Conservation (phyloP, 2,888 invertebrate species). For the Cepaea hortensis region DNA sequence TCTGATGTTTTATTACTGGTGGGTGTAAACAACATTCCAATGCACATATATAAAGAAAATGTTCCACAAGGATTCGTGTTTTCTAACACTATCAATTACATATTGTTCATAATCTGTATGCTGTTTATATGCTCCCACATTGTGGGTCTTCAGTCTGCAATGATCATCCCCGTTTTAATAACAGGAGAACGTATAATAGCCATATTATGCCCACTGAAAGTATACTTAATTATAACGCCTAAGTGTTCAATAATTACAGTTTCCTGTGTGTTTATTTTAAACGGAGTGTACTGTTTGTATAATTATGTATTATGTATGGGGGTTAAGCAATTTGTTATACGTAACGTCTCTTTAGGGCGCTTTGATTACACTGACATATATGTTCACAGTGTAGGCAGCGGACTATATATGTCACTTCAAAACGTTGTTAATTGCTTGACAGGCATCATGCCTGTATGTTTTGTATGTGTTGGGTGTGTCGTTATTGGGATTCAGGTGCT, state of each 20-base stretch:
- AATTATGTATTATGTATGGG: background rate
- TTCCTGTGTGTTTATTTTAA: background rate
- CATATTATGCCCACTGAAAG: background rate
- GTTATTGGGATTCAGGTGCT: background rate
- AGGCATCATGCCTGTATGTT: background rate
- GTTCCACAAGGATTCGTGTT: background rate
- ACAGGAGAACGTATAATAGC: background rate
- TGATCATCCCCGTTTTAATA: background rate
- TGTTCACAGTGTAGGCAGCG: background rate
- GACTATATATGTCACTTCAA: background rate
- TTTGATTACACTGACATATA: background rate
- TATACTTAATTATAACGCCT: background rate
- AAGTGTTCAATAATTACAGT: background rate
- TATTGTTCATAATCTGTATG: background rate
- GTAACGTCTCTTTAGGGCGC: background rate
- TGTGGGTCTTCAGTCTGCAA: background rate
- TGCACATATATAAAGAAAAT: background rate
- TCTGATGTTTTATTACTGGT: background rate
- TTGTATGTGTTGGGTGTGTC: background rate
- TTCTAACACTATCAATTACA: conserved; percentile 1
- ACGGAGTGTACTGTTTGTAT: background rate
- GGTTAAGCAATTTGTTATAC: background rate
- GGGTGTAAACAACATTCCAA: conserved; percentile 3
- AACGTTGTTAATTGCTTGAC: background rate
- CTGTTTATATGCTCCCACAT: background rate